Conservation (phyloP, 2,797 vertebrate species). For the Parotocinclus haroldoi region DNA sequence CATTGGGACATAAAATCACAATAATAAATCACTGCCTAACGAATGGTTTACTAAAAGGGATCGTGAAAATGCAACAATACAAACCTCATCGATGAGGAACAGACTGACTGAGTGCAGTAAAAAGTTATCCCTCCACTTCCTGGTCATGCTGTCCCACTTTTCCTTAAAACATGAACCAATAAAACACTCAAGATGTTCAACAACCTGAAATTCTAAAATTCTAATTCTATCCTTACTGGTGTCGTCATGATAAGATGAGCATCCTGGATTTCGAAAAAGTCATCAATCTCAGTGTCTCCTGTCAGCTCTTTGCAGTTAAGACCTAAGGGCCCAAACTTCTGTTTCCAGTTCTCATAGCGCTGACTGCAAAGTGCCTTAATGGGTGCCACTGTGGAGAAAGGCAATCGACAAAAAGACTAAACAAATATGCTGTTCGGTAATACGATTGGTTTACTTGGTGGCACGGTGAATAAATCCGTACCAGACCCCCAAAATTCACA, state of each 20-base stretch:
- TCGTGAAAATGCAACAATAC: background rate
- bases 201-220: background rate
- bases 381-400: slow-evolving; percentile 83
- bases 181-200: background rate
- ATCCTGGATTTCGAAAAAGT: slow-evolving; percentile 95
- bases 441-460: no score
- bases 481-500: no score
- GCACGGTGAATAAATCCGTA: no score
- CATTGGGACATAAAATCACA: no score
- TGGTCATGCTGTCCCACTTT: slow-evolving; percentile 98
- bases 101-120: slow-evolving; percentile 87
- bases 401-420: background rate
- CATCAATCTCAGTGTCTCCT: slow-evolving; percentile 92
- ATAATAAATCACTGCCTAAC: no score
- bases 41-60: no score
- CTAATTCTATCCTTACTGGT: slow-evolving; percentile 73
- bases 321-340: slow-evolving; percentile 90
- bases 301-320: slow-evolving; percentile 93
- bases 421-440: no score
- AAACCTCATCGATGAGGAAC: slow-evolving; percentile 91
- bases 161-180: slow-evolving; percentile 71
- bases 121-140: slow-evolving; percentile 92
- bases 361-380: slow-evolving; percentile 97
- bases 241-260: slow-evolving; percentile 95
- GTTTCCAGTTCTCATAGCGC: slow-evolving; percentile 89